These are phyloP conservation scores for Poecilia picta DNA, from an alignment of 2,797 vertebrate genomes.

Conservation along the genomic window DNA sequence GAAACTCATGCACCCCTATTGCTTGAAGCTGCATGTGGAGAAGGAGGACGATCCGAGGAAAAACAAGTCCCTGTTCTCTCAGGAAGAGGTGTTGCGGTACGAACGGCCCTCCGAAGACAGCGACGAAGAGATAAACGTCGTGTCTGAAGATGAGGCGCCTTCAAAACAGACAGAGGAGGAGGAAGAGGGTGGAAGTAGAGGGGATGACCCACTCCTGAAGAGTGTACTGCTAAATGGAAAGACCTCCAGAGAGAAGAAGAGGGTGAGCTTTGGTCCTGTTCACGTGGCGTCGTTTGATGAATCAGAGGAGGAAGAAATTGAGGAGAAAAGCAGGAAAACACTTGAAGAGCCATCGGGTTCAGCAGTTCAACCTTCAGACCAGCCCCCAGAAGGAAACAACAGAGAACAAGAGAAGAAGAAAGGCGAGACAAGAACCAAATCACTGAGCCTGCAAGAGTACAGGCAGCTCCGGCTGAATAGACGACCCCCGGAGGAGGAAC, in stretches of 20 bases:
- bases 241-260: slow-evolving; percentile 66
- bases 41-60: slow-evolving; percentile 46
- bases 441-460: slow-evolving; percentile 92
- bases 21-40: slow-evolving; percentile 81
- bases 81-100: slow-evolving; percentile 74
- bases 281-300: slow-evolving; percentile 62
- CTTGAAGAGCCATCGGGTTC: slow-evolving; percentile 1
- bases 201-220: slow-evolving; percentile 34
- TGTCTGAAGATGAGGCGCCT: slow-evolving; percentile 68
- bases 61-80: slow-evolving; percentile 47
- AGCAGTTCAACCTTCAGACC: slow-evolving; percentile 3
- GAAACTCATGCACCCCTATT: slow-evolving; percentile 93
- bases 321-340: slow-evolving; percentile 18
- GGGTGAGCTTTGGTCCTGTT: slow-evolving; percentile 77
- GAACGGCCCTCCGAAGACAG: slow-evolving; percentile 68
- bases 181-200: neutral
- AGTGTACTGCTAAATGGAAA: slow-evolving; percentile 57
- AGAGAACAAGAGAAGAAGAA: neutral
- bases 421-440: slow-evolving; percentile 79
- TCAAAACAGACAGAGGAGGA: neutral
- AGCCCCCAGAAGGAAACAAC: slow-evolving; percentile 8
- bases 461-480: slow-evolving; percentile 85
- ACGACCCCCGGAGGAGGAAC: slow-evolving; percentile 61
- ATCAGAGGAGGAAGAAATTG: slow-evolving; percentile 21
- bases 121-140: slow-evolving; percentile 75